phyloP scores from a whole-genome alignment of 1,140 invertebrate genomes.

The Caenorhabditis tropicalis region DNA sequence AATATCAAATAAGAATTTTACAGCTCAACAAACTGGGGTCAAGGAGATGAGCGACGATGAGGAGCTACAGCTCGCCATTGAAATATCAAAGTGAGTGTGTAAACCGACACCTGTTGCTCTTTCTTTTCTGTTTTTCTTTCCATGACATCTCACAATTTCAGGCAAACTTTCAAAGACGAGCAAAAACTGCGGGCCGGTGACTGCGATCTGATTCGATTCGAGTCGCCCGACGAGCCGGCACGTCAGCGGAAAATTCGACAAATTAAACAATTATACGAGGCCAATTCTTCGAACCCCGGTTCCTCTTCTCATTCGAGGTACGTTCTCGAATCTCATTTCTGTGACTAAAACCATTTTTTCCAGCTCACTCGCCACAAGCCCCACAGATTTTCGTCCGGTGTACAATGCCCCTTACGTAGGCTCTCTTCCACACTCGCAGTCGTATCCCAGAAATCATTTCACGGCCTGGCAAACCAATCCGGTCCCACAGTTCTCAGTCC shows the following conservation, averaged over 20 bases:
- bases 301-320: neutral
- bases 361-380: conserved; percentile 17
- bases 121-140: neutral
- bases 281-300: neutral
- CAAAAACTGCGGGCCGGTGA: neutral
- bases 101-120: conserved; percentile 23
- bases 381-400: conserved; percentile 10
- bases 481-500: neutral
- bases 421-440: neutral
- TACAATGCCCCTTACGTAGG: conserved; percentile 4
- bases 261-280: conserved; percentile 26
- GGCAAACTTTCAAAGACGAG: conserved; percentile 45
- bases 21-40: conserved; percentile 22
- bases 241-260: neutral
- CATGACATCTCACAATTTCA: conserved; percentile 26
- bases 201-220: conserved; percentile 41
- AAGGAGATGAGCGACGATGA: conserved; percentile 28
- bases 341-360: neutral
- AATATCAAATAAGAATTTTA: neutral
- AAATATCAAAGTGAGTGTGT: conserved; percentile 49
- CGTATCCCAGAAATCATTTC: neutral
- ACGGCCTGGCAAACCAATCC: neutral
- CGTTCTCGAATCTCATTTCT: neutral
- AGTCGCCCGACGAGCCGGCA: conserved; percentile 26
- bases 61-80: conserved; percentile 41